A percentile compares a stretch with the other conserved stretches of the same genome.
Evolutionary conservation across 2,888 invertebrate species (phyloP).

Genomic region (Ischnus inquisitorius): DNA sequence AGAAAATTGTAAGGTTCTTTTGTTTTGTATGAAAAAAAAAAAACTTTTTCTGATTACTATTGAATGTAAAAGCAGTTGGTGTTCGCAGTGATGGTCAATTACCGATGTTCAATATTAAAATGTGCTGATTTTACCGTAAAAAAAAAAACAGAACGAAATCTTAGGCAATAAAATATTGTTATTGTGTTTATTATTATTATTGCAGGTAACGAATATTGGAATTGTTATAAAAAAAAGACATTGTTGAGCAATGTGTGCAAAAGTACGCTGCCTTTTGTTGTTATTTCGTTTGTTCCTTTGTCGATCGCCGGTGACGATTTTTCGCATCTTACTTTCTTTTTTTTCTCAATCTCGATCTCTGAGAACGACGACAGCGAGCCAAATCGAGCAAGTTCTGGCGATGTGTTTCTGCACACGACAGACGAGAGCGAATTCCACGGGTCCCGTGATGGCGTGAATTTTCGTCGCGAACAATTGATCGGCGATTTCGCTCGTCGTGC

Average conservation of each 20-base stretch:
- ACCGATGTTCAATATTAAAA: constrained; percentile 50
- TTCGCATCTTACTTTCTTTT: constrained; percentile 38
- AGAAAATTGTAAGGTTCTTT: constrained; percentile 25
- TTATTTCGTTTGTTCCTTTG: not conserved
- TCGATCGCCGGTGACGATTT: constrained; percentile 12
- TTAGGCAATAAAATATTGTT: constrained; percentile 78
- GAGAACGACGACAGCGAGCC: constrained; percentile 81
- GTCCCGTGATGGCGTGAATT: constrained; percentile 80
- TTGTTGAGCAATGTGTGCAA: constrained; percentile 80
- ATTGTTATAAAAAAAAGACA: constrained; percentile 79
- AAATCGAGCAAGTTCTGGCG: constrained; percentile 81
- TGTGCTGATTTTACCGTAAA: constrained; percentile 57
- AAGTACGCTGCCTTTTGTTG: constrained; percentile 4
- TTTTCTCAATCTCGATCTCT: constrained; percentile 76
- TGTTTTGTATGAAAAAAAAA: constrained; percentile 30
- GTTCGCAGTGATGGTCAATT: constrained; percentile 64
- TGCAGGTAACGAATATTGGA: constrained; percentile 77
- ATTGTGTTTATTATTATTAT: constrained; percentile 76
- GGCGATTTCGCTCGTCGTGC: constrained; percentile 76
- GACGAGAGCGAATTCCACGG: constrained; percentile 82
- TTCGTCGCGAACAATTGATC: constrained; percentile 80
- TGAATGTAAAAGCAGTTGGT: constrained; percentile 41
- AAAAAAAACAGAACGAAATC: constrained; percentile 59
- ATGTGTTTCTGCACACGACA: constrained; percentile 80
- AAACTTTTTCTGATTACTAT: not conserved